Evolutionary conservation across 2,888 invertebrate species (phyloP).

Genomic region (Malthinus flaveolus): DNA sequence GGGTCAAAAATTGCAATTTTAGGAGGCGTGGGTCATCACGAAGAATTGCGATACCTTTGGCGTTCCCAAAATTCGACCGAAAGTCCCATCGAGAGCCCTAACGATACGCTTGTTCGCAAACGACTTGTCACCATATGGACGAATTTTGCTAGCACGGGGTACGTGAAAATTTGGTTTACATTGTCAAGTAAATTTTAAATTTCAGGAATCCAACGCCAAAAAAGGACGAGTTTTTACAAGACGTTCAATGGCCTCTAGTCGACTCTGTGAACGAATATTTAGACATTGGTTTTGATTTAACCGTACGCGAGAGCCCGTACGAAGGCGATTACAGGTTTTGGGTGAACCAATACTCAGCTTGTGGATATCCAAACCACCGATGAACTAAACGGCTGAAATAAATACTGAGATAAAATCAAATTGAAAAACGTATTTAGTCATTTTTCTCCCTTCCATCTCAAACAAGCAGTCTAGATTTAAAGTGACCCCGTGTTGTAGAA

Average conservation of each 20-base stretch:
- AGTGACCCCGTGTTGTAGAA: too few relatives aligned
- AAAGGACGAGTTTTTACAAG: constrained; percentile 5
- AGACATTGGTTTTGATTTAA: constrained; percentile 35
- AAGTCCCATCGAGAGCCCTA: background rate
- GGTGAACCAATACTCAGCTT: constrained; percentile 29
- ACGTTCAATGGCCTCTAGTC: constrained; percentile 10
- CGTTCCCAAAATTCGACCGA: background rate
- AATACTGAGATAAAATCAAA: too few relatives aligned
- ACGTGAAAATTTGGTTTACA: constrained; percentile 19
- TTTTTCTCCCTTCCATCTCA: too few relatives aligned
- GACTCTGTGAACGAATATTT: constrained; percentile 34
- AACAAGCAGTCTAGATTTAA: too few relatives aligned
- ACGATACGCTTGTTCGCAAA: background rate
- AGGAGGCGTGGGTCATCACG: constrained; percentile 2
- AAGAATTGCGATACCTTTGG: constrained; percentile 1
- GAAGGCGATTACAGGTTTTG: constrained; percentile 29
- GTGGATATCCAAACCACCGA: constrained; percentile 12
- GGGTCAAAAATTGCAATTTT: background rate
- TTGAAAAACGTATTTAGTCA: too few relatives aligned
- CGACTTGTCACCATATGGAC: constrained; percentile 9
- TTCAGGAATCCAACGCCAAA: constrained; percentile 6
- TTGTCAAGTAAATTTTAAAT: background rate
- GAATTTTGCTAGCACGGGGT: constrained; percentile 14
- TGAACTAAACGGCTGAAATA: too few relatives aligned
- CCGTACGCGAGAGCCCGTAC: constrained; percentile 27